These are phyloP conservation scores for Brachypodius melanocephalos DNA, from an alignment of 2,113 vertebrate genomes.

Conservation along the genomic window DNA sequence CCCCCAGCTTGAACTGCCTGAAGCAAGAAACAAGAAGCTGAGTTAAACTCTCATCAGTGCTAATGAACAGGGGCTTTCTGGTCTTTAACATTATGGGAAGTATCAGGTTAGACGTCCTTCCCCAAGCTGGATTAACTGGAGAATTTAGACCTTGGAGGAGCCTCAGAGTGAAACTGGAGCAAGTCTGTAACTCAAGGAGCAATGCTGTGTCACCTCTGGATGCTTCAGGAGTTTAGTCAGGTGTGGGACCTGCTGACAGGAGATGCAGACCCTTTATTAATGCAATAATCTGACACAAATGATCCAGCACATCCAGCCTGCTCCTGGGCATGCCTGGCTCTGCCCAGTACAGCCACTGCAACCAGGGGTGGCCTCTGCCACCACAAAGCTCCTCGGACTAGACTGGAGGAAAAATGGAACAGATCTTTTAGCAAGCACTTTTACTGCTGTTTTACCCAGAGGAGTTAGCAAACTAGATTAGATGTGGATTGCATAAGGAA, in stretches of 20 bases:
- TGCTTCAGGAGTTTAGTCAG: neutral
- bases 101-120: neutral
- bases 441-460: neutral
- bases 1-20: neutral
- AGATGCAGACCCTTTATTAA: neutral
- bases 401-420: neutral
- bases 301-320: neutral
- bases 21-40: neutral
- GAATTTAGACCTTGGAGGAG: neutral
- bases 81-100: neutral
- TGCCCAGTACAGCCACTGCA: neutral
- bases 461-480: neutral
- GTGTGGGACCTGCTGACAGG: neutral
- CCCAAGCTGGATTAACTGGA: neutral
- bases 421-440: neutral
- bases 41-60: neutral
- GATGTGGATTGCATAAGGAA: neutral
- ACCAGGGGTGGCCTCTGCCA: neutral
- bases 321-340: accelerated
- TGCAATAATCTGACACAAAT: neutral
- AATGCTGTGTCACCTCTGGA: neutral
- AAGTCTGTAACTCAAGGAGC: neutral
- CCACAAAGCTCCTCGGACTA: neutral
- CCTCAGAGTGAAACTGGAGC: neutral
- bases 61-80: neutral